Evolutionary conservation across 2,113 vertebrate species (phyloP).

Genomic region (Ivindomyrus marchei): DNA sequence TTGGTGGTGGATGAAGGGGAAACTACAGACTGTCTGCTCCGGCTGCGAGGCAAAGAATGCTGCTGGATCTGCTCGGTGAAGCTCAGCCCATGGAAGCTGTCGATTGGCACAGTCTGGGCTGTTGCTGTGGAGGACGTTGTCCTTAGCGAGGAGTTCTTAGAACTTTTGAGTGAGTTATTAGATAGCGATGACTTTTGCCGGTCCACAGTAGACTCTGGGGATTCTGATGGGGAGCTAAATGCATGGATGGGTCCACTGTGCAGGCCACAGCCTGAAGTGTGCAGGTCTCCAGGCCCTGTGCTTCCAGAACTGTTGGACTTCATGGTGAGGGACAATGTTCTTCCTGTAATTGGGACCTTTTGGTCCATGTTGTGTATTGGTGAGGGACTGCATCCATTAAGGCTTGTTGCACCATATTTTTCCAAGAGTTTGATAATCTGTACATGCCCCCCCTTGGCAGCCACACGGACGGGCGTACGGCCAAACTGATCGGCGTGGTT

Average conservation of each 20-base stretch:
- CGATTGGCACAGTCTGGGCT: conserved; percentile 90
- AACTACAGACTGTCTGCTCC: conserved; percentile 86
- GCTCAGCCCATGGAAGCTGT: conserved; percentile 83
- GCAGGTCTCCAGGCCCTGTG: conserved; percentile 79
- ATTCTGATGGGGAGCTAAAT: conserved; percentile 92
- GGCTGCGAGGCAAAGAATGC: conserved; percentile 87
- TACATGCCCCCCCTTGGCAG: conserved; percentile 87
- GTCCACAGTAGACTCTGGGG: conserved; percentile 90
- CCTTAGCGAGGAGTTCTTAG: conserved; percentile 89
- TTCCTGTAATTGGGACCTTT: conserved; percentile 71
- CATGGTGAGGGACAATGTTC: conserved; percentile 83
- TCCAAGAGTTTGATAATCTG: conserved; percentile 87
- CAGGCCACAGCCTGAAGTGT: conserved; percentile 70
- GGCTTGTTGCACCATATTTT: conserved; percentile 80
- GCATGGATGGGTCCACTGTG: conserved; percentile 84
- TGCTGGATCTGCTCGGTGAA: conserved; percentile 95
- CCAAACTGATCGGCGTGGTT: conserved; percentile 95
- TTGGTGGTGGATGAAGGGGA: conserved; percentile 90
- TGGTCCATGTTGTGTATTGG: conserved; percentile 93
- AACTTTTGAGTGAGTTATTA: conserved; percentile 92
- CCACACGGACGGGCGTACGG: conserved; percentile 90
- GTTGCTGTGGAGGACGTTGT: conserved; percentile 92
- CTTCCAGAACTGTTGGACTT: conserved; percentile 94
- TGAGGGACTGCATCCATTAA: conserved; percentile 84
- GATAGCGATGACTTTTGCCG: conserved; percentile 89